Evolutionary conservation across 2,888 invertebrate species (phyloP).

Genomic region (Sycophila texana): DNA sequence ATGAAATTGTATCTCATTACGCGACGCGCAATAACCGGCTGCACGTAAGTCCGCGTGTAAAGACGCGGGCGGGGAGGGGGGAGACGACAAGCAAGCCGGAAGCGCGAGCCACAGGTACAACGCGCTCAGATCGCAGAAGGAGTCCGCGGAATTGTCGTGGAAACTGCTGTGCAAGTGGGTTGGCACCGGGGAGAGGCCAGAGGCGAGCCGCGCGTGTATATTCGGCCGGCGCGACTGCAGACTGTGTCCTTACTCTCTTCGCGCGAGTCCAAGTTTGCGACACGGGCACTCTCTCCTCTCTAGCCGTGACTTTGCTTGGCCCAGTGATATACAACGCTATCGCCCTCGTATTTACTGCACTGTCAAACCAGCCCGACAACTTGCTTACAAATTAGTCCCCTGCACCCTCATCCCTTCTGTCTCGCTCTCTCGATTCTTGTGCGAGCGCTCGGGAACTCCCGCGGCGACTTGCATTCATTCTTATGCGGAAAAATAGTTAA

Average conservation of each 20-base stretch:
- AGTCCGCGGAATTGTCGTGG: conserved; percentile 51
- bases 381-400: conserved; percentile 74
- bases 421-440: conserved; percentile 20
- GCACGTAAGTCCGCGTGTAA: conserved; percentile 32
- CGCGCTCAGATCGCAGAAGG: conserved; percentile 50
- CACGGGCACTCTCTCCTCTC: conserved; percentile 56
- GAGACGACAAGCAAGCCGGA: conserved; percentile 49
- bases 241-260: conserved; percentile 27
- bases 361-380: conserved; percentile 75
- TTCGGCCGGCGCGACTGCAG: neutral
- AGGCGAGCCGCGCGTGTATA: neutral
- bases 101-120: conserved; percentile 38
- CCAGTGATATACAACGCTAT: conserved; percentile 73
- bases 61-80: neutral
- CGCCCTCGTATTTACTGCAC: conserved; percentile 74
- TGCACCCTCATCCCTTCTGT: conserved; percentile 21
- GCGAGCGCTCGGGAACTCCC: no score
- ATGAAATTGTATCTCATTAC: conserved; percentile 61
- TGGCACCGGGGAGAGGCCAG: no score
- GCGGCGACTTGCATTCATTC: no score
- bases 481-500: no score
- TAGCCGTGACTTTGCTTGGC: conserved; percentile 56
- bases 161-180: conserved; percentile 13
- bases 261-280: conserved; percentile 23
- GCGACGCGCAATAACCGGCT: conserved; percentile 45